phyloP scores from a whole-genome alignment of 2,113 vertebrate genomes.

The Notiomystis cincta region DNA sequence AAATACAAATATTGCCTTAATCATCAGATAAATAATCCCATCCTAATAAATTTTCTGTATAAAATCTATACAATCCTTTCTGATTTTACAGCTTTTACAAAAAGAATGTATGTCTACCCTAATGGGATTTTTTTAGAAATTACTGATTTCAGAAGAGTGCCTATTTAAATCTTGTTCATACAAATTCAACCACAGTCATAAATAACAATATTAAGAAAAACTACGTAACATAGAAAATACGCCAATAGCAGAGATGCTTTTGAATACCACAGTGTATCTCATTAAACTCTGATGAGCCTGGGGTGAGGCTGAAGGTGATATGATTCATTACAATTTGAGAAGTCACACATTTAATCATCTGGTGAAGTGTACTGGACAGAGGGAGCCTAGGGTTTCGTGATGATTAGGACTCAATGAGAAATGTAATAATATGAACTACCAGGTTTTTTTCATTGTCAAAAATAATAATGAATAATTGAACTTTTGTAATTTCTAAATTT shows the following conservation, averaged over 20 bases:
- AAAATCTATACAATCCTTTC: not conserved
- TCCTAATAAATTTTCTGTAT: not conserved
- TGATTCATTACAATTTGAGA: not conserved
- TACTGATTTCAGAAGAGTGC: not conserved
- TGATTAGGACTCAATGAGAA: not conserved
- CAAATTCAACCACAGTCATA: not conserved
- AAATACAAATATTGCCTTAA: not conserved
- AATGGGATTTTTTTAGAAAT: not conserved
- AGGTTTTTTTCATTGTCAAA: not conserved
- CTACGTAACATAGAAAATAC: not conserved
- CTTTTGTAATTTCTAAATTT: not conserved
- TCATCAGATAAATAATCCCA: not conserved
- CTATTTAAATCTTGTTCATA: not conserved
- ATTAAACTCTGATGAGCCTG: not conserved
- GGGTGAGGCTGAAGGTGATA: not conserved
- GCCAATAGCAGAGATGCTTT: not conserved
- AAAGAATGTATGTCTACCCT: accelerated
- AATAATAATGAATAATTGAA: not conserved
- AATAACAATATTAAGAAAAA: not conserved
- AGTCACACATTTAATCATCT: not conserved
- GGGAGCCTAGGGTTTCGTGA: not conserved
- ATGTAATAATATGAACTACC: not conserved
- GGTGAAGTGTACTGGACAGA: not conserved
- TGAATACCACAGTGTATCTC: not conserved
- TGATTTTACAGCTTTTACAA: not conserved